Percentiles rank a stretch among this genome's conserved stretches.
Conservation (phyloP, 2,113 vertebrate genomes). For the Gopherus flavomarginatus region DNA sequence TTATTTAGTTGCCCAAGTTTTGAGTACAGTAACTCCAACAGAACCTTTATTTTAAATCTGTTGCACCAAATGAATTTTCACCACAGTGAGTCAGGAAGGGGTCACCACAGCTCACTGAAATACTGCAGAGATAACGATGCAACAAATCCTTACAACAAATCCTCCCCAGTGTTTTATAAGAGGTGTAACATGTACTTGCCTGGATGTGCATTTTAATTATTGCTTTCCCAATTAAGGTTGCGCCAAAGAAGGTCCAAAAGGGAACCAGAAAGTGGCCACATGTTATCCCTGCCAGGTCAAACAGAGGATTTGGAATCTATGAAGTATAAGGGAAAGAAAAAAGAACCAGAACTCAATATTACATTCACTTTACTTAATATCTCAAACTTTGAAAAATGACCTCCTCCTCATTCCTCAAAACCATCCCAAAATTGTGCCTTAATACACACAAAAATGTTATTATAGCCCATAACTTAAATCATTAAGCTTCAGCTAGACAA, state of each 20-base stretch:
- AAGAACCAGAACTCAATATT: background rate
- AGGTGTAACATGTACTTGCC: slow-evolving; percentile 78
- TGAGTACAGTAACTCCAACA: slow-evolving; percentile 14
- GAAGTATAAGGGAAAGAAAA: background rate
- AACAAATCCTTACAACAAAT: background rate
- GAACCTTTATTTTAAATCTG: slow-evolving; percentile 47
- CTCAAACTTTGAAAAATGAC: background rate
- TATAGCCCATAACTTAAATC: slow-evolving; percentile 50
- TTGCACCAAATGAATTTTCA: slow-evolving; percentile 50
- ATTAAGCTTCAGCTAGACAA: slow-evolving; percentile 55
- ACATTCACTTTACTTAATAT: background rate
- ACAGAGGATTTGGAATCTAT: slow-evolving; percentile 92
- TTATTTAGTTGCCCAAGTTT: slow-evolving; percentile 11
- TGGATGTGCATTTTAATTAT: slow-evolving; percentile 99
- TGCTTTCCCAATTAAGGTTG: slow-evolving; percentile 96
- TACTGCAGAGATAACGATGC: background rate
- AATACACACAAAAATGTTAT: background rate
- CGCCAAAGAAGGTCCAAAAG: slow-evolving; percentile 97
- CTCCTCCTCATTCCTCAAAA: background rate
- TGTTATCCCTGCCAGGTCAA: slow-evolving; percentile 95
- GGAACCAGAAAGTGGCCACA: slow-evolving; percentile 93
- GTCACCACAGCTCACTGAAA: slow-evolving; percentile 26
- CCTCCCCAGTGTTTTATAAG: background rate
- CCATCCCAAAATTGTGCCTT: background rate
- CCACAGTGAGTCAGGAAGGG: slow-evolving; percentile 42